Evolutionary conservation across 2,888 invertebrate species (phyloP), one percentile per base, ranked within the genome.

Genomic region (Diplazon laetatorius): DNA sequence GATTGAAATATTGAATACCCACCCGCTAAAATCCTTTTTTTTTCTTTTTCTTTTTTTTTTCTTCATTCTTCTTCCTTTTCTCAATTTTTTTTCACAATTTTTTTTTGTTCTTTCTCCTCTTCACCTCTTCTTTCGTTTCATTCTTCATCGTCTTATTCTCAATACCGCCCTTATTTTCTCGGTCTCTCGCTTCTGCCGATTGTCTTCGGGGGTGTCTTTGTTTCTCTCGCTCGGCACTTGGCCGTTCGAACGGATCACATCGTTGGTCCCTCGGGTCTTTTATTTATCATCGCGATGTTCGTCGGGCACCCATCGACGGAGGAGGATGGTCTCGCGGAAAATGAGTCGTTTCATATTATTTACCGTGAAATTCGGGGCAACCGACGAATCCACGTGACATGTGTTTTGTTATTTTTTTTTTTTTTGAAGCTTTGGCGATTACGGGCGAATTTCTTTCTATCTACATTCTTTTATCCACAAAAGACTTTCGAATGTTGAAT

Each of bases 1-100:
- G 84, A 86, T 86, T 84, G 85, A 86, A 86, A 86, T 86, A 85
- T 86, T 86, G 83, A 84, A 85, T 85, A 80, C 84, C 76, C 80
- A 44, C 80, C 84, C 60, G 76, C 71, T 52, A 82, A 84, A 84
- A 83, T 84, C 84, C 83, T 84, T 82, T 83, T 82, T 78, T 80
- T 63, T 66, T 63, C 39, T 18, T 48, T 73, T 66, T 50, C 55
- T 52, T 44, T 46, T 60, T 55, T 12, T 52, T 30, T 77, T 70
- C 60, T 57, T 70, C 46, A 57, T 65, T 25, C 16, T n/a, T 18
- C 37, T 72, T 69, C 62, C 65, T 74, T 77, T 73, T 70, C 57
- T 37, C 42, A 10, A 50, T 69, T 69, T 6, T 30, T 30, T 30
- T 30, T 30, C n/a, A n/a, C n/a, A n/a, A n/a, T 80, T 63, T 66